These are phyloP conservation scores for Polyommatus iphigenia DNA, from an alignment of 2,888 invertebrate genomes.

Conservation along the genomic window DNA sequence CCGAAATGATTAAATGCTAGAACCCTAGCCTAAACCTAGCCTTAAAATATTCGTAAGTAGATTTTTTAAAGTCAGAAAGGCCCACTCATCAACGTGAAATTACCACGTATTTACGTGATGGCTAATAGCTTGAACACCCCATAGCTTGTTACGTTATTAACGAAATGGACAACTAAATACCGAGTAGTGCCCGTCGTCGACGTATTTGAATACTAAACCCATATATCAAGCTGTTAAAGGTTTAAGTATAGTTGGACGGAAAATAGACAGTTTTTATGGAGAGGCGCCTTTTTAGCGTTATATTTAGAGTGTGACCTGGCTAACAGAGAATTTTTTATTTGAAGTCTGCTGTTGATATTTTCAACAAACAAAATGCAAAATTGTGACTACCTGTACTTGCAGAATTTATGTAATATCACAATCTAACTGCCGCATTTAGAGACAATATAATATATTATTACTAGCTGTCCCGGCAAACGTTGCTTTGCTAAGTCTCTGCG, in stretches of 20 bases:
- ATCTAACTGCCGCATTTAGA: too few species aligned
- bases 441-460: too few species aligned
- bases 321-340: too few species aligned
- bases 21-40: background rate
- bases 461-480: too few species aligned
- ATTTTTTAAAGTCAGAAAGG: background rate
- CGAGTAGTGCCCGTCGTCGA: background rate
- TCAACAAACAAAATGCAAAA: too few species aligned
- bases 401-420: too few species aligned
- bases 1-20: too few species aligned
- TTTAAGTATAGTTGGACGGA: background rate
- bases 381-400: too few species aligned
- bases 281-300: background rate
- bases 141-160: constrained; percentile 27
- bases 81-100: background rate
- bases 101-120: background rate
- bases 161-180: constrained; percentile 18
- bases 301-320: background rate
- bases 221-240: constrained; percentile 26
- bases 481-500: too few species aligned
- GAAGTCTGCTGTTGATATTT: too few species aligned
- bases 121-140: constrained; percentile 17
- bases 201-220: constrained; percentile 23
- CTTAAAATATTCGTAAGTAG: background rate
- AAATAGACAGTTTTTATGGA: background rate